These are phyloP conservation scores for Dorcus parallelipipedus DNA, from an alignment of 2,888 invertebrate genomes.

Conservation along the genomic window DNA sequence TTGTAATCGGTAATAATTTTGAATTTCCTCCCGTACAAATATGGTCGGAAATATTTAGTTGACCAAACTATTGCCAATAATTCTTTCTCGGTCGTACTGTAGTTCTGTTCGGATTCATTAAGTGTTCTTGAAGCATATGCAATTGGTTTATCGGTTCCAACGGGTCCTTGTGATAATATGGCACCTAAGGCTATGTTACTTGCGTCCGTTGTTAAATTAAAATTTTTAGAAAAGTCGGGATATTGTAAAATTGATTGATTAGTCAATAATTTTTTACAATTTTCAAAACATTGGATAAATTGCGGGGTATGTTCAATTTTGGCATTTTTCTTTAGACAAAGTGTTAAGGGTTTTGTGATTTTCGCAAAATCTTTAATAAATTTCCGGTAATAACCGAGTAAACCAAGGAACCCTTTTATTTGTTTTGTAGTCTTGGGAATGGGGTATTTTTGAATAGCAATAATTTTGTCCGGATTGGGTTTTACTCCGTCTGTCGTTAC, in stretches of 20 bases:
- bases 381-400: conserved; percentile 12
- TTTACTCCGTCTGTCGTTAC: conserved; percentile 13
- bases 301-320: conserved; percentile 11
- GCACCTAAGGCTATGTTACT: conserved; percentile 10
- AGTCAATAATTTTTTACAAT: conserved; percentile 13
- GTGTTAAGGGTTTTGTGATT: conserved; percentile 18
- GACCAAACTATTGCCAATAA: no score
- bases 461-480: conserved; percentile 12
- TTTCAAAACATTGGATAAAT: conserved; percentile 9
- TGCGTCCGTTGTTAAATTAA: conserved; percentile 17
- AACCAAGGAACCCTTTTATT: conserved; percentile 10
- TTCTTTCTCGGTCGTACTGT: neutral
- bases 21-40: neutral
- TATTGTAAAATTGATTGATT: conserved; percentile 15
- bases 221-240: conserved; percentile 14
- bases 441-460: conserved; percentile 10
- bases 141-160: conserved; percentile 1
- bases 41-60: neutral
- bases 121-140: conserved; percentile 11
- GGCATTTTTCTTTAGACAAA: conserved; percentile 15
- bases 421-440: conserved; percentile 13
- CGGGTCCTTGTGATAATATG: conserved; percentile 8
- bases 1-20: neutral
- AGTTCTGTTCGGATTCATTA: conserved; percentile 8
- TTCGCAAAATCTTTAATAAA: conserved; percentile 17